These are phyloP conservation scores for Sebastes hopkinsi DNA, from an alignment of 2,797 vertebrate species.

Conservation along the genomic window DNA sequence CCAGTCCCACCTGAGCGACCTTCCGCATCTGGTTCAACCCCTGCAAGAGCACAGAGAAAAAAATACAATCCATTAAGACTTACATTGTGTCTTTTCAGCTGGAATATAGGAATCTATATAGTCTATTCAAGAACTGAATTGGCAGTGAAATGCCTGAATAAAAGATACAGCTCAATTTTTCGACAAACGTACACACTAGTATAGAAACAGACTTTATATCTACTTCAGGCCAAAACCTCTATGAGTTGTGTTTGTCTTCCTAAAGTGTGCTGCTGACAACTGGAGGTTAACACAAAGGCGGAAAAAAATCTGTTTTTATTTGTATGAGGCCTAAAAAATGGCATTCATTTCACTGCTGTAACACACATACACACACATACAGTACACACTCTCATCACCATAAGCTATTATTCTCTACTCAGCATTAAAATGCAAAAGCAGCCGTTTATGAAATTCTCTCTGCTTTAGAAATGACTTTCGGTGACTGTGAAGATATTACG, in stretches of 20 bases:
- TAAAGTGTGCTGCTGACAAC: conserved; percentile 23
- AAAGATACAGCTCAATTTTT: background rate
- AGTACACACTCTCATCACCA: background rate
- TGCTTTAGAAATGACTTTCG: conserved; percentile 40
- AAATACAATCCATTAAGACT: background rate
- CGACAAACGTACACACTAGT: background rate
- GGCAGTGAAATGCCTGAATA: background rate
- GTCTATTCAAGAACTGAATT: background rate
- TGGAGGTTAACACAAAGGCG: background rate
- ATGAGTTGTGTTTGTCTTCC: background rate
- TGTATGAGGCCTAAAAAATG: conserved; percentile 2
- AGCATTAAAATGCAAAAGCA: conserved; percentile 45
- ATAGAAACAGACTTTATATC: background rate
- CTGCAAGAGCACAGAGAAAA: conserved; percentile 74
- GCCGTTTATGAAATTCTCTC: conserved; percentile 49
- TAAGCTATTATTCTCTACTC: conserved; percentile 33
- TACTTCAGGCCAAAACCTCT: background rate
- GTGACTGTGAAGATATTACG: conserved; percentile 36
- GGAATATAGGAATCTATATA: too few relatives aligned
- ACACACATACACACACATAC: background rate
- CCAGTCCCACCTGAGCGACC: conserved; percentile 72
- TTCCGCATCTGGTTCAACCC: conserved; percentile 79
- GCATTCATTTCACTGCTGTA: conserved; percentile 1
- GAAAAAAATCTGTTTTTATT: background rate
- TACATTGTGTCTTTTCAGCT: too few relatives aligned